phyloP scores from a whole-genome alignment of 2,113 vertebrate genomes.

The Crotalus horridus region DNA sequence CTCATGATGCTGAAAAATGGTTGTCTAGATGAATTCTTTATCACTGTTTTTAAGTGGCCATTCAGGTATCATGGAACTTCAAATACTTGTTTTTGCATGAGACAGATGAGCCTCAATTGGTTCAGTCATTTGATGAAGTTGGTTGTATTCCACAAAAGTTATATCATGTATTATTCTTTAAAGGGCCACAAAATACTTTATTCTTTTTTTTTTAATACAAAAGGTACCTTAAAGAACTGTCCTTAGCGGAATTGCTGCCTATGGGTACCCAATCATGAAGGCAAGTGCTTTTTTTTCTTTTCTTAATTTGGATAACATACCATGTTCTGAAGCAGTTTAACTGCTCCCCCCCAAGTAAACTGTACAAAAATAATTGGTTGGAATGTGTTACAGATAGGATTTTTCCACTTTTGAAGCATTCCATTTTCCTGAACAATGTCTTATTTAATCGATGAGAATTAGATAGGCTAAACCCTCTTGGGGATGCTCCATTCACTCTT shows the following conservation, averaged over 20 bases:
- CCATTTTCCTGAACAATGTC: slow-evolving; percentile 22
- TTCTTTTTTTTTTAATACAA: not conserved
- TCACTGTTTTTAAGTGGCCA: too few species aligned
- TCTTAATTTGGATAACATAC: slow-evolving; percentile 1
- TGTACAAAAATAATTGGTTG: slow-evolving; percentile 18
- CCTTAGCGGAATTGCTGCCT: not conserved
- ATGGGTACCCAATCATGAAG: not conserved
- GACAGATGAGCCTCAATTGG: not conserved
- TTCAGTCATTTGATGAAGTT: not conserved
- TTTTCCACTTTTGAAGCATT: slow-evolving; percentile 29
- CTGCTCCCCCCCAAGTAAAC: slow-evolving; percentile 25
- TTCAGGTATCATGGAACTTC: too few species aligned
- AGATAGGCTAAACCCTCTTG: not conserved
- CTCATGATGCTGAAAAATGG: too few species aligned
- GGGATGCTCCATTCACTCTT: slow-evolving; percentile 19
- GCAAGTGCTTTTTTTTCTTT: not conserved
- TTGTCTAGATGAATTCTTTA: too few species aligned
- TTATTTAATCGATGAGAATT: slow-evolving; percentile 21
- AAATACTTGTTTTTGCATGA: too few species aligned
- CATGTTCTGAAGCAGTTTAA: not conserved
- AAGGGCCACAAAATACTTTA: not conserved
- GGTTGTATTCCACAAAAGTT: not conserved
- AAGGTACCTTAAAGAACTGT: not conserved
- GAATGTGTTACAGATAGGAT: slow-evolving; percentile 15
- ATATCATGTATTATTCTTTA: not conserved